Evolutionary conservation across 2,113 vertebrate species (phyloP).

Genomic region (Callipepla californica): DNA sequence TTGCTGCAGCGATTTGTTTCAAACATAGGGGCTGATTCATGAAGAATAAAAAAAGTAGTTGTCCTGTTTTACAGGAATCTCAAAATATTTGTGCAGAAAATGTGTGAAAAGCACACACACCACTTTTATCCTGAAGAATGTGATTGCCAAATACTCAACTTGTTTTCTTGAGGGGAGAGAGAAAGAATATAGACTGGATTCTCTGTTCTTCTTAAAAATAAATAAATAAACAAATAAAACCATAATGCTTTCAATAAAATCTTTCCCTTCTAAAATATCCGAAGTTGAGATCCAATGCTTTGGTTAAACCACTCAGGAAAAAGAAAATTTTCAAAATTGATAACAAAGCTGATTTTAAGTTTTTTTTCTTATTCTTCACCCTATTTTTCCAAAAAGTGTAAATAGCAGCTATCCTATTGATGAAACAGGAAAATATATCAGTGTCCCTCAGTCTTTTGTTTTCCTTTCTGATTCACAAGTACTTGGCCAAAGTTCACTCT

Average conservation of each 20-base stretch:
- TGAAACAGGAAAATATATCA: background rate
- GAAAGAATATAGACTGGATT: background rate
- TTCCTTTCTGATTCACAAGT: background rate
- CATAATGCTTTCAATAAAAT: conserved; percentile 40
- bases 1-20: conserved; percentile 79
- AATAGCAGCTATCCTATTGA: background rate
- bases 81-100: conserved; percentile 69
- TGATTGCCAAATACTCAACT: conserved; percentile 28
- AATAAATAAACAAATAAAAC: background rate
- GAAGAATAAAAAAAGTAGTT: conserved; percentile 61
- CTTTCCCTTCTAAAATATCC: background rate
- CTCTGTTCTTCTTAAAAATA: background rate
- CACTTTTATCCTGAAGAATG: conserved; percentile 47
- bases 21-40: conserved; percentile 76
- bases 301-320: background rate
- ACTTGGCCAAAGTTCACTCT: background rate
- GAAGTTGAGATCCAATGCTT: background rate
- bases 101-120: conserved; percentile 31
- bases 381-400: background rate
- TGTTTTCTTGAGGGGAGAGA: conserved; percentile 23
- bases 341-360: conserved; percentile 11
- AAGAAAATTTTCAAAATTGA: conserved; percentile 3
- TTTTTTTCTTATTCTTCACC: background rate
- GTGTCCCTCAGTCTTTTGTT: background rate
- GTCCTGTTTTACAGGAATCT: conserved; percentile 69